Percentiles rank a stretch among this genome's conserved stretches.
phyloP scores from a whole-genome alignment of 2,888 invertebrate species.

The Galeruca laticollis region DNA sequence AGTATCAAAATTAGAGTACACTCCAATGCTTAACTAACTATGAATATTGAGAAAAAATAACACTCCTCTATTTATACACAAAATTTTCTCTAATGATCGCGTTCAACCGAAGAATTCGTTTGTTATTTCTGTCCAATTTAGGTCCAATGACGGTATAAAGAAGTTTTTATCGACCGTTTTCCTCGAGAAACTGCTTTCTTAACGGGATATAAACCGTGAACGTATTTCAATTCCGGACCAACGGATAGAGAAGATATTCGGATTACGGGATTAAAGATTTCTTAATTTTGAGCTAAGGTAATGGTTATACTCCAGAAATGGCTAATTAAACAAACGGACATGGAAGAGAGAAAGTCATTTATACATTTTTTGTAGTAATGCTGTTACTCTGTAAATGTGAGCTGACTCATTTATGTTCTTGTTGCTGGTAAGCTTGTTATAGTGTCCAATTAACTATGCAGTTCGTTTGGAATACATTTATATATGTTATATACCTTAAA shows the following conservation, averaged over 20 bases:
- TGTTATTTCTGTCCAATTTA: constrained; percentile 26
- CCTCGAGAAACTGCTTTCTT: constrained; percentile 18
- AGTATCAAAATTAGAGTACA: too few relatives aligned
- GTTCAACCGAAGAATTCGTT: constrained; percentile 16
- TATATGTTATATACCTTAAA: too few relatives aligned
- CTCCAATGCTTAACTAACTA: too few relatives aligned
- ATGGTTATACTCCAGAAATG: neutral
- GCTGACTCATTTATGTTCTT: too few relatives aligned
- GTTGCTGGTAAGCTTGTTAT: too few relatives aligned
- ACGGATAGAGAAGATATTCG: neutral
- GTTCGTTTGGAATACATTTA: too few relatives aligned
- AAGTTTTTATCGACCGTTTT: constrained; percentile 28
- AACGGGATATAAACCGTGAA: constrained; percentile 15
- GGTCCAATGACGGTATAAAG: constrained; percentile 20
- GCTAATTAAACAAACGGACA: neutral
- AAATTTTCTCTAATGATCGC: constrained; percentile 21
- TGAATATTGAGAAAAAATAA: too few relatives aligned
- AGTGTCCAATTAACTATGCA: too few relatives aligned
- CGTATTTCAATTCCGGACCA: neutral
- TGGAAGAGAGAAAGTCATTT: neutral
- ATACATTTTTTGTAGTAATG: neutral
- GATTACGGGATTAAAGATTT: neutral
- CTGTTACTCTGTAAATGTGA: too few relatives aligned
- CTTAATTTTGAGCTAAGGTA: neutral
- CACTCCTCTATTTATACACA: constrained; percentile 1